Base-by-base conservation (phyloP, 1,140 invertebrate genomes). In the Megalopta genalis region DNA sequence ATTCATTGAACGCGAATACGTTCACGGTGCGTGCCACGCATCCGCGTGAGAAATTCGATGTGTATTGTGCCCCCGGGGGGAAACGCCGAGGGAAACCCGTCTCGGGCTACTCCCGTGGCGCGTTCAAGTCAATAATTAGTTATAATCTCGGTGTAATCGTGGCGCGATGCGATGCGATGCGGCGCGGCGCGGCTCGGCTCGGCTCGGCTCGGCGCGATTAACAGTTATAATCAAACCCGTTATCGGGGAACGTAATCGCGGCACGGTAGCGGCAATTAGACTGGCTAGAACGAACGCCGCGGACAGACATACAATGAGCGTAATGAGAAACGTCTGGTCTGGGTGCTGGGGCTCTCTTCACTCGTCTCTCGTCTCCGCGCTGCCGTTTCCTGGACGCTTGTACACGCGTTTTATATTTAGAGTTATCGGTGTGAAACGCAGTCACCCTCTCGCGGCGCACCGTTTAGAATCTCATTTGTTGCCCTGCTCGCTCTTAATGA, bases 11-110 rank as follows among this genome's bases (percentile, higher is more conserved):
- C 72, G 72, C 68, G 42, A 71, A 59, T 67, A 52, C 68, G 79
- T 84, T 80, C 82, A 80, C 73, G 79, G 52, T 85, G 83, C 77
- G 82, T 85, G 83, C 82, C 72, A 85, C 71, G 77, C 73, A 83
- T 72, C 82, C 67, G 72, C 81, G 59, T 68, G 83, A 80, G 78
- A 76, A 85, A 80, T 84, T 60, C n/a, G 9, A 62, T 37, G 82
- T 37, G 82, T 68, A 80, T 85, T 73, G 68, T 76, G 54, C 65
- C 71, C 57, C 64, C 65, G 54, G 71, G 71, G 67, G 73, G 60
- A 42, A 42, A 67, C 73, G 60, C 42, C 63, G n/a, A 77, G 82
- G 68, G 77, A 69, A 46, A 80, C 68, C 46, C 27, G 27, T 63
- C 42, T n/a, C 27, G 69, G 14, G 52, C 10, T n/a, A 60, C 57